Percentiles rank a stretch among this genome's conserved stretches.
phyloP scores from a whole-genome alignment of 2,797 vertebrate species.

The Acanthurus lineatus region DNA sequence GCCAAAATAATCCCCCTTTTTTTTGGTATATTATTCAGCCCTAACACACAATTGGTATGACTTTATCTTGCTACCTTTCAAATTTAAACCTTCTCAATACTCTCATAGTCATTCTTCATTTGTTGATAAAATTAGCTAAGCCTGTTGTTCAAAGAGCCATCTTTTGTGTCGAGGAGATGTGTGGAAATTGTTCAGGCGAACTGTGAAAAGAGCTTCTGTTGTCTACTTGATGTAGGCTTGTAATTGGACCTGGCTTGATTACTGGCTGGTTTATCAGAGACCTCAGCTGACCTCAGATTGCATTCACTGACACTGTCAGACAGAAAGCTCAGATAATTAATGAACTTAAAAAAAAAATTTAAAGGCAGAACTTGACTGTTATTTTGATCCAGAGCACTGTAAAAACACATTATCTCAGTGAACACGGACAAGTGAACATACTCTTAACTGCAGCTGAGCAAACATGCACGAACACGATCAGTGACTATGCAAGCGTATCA shows the following conservation, averaged over 20 bases:
- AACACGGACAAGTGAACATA: neutral
- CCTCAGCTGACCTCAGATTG: neutral
- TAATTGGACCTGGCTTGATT: constrained; percentile 31
- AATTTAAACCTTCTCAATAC: neutral
- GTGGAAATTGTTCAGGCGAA: neutral
- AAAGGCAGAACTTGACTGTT: neutral
- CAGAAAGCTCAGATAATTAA: constrained; percentile 6
- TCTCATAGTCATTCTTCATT: neutral
- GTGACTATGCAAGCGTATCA: too few relatives aligned
- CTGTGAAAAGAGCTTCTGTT: constrained; percentile 9
- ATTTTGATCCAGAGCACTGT: neutral
- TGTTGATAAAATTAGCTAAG: neutral
- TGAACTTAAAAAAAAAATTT: neutral
- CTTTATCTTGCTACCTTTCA: too few relatives aligned
- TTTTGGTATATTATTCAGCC: too few relatives aligned
- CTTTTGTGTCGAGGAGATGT: neutral
- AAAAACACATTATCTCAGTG: neutral
- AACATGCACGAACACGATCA: neutral
- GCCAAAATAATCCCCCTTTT: too few relatives aligned
- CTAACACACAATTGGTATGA: too few relatives aligned
- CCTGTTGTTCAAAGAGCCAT: constrained; percentile 5
- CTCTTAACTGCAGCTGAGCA: neutral
- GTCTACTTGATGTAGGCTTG: constrained; percentile 1
- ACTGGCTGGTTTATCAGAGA: constrained; percentile 14
- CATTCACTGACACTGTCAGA: neutral